phyloP scores from a whole-genome alignment of 1,140 invertebrate genomes.

The Lasioglossum albipes region DNA sequence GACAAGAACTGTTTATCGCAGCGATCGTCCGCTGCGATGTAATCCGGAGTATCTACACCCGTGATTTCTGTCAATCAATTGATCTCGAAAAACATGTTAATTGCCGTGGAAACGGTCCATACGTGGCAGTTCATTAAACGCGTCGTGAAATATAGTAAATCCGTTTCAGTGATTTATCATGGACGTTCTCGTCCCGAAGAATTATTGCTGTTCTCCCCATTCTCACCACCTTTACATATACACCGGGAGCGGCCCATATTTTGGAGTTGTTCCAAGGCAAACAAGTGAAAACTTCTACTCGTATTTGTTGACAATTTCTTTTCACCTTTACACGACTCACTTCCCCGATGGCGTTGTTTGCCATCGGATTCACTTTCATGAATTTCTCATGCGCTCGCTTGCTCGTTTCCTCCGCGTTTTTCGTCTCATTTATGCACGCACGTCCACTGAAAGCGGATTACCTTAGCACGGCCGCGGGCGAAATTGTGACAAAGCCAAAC shows the following conservation, averaged over 20 bases:
- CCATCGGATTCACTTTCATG: background rate
- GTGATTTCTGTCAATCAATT: no score
- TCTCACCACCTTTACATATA: background rate
- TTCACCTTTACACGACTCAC: background rate
- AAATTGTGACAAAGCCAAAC: background rate
- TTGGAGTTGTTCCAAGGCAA: background rate
- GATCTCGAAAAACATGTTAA: no score
- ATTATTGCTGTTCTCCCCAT: background rate
- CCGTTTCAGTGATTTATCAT: background rate
- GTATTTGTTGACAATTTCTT: constrained; percentile 20
- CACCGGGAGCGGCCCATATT: background rate
- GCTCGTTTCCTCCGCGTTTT: no score
- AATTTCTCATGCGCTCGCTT: background rate
- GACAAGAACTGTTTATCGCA: no score
- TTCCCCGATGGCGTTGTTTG: no score
- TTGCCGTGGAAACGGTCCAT: no score
- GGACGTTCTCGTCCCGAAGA: background rate
- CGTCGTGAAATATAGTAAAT: no score
- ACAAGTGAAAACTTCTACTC: background rate
- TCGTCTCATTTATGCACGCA: background rate
- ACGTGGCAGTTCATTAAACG: no score
- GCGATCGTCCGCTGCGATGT: no score
- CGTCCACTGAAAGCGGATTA: background rate
- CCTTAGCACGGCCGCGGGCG: no score
- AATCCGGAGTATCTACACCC: no score